Conservation (phyloP, 2,113 vertebrate species). For the Limnothrissa miodon region DNA sequence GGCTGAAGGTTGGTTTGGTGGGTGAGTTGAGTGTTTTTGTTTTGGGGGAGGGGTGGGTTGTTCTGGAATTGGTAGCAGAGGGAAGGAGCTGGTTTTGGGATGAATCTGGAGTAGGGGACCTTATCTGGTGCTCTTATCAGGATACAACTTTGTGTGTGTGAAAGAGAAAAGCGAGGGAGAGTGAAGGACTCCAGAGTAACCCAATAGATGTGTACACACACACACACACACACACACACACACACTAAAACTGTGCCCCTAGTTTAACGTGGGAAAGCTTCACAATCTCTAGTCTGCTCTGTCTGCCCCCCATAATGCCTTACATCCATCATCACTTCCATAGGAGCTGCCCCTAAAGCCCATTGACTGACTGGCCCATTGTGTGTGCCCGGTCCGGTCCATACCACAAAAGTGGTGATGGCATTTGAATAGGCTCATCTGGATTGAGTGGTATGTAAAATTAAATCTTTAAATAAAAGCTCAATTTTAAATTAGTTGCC, state of each 20-base stretch:
- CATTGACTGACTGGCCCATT: neutral
- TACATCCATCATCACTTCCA: neutral
- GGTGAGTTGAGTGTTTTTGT: slow-evolving; percentile 2
- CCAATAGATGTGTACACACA: no score
- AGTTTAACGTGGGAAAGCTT: neutral
- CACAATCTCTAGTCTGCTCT: no score
- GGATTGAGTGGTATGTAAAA: neutral
- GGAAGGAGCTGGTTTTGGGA: neutral
- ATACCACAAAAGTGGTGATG: neutral
- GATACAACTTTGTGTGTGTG: no score
- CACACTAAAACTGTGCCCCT: neutral
- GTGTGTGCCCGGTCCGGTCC: neutral
- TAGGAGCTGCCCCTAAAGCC: neutral
- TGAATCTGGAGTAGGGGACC: neutral
- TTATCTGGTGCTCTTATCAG: slow-evolving; percentile 5
- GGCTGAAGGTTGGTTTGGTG: slow-evolving; percentile 13
- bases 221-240: slow-evolving; percentile 8
- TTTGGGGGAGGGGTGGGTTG: neutral
- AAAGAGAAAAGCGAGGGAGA: neutral
- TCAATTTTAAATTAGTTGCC: neutral
- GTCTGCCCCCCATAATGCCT: no score
- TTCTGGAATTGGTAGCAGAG: neutral
- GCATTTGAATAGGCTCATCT: neutral
- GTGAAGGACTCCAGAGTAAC: no score
- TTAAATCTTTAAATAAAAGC: neutral